Percentiles rank a stretch among this genome's conserved stretches.
Conservation (phyloP, 1,140 invertebrate species). For the honey bee (Apis mellifera) region DNA sequence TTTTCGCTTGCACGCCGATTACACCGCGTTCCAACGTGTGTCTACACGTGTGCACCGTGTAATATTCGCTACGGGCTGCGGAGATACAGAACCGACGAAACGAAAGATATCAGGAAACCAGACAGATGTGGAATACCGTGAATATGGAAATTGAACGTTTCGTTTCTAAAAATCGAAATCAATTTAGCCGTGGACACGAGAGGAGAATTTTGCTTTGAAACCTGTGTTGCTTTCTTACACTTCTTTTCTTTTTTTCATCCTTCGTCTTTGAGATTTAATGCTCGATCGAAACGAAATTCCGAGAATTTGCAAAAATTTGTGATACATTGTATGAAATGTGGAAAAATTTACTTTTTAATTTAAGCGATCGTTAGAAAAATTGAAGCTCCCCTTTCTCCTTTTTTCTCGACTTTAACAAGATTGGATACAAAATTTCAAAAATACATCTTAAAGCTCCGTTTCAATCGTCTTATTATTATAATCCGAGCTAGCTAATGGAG, state of each 20-base stretch:
- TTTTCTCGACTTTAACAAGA: background rate
- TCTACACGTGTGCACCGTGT: background rate
- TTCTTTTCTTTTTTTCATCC: background rate
- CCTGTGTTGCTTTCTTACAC: background rate
- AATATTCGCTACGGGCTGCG: constrained; percentile 13
- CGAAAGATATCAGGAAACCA: background rate
- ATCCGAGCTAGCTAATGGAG: background rate
- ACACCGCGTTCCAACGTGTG: background rate
- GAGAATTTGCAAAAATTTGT: background rate
- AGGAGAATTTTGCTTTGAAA: no score
- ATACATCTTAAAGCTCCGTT: no score
- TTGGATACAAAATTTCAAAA: background rate
- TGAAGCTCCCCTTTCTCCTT: background rate
- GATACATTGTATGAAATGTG: no score
- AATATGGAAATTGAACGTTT: background rate
- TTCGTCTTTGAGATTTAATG: no score
- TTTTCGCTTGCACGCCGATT: constrained; percentile 3
- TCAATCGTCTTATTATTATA: background rate
- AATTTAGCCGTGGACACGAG: background rate
- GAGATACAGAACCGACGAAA: constrained; percentile 5
- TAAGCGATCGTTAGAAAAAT: no score
- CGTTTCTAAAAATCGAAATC: background rate
- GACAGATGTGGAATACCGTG: background rate
- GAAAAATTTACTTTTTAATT: no score
- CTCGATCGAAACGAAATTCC: background rate